These are phyloP conservation scores for Crocodylus rhombifer DNA, from an alignment of 2,797 vertebrate species.

Conservation along the genomic window DNA sequence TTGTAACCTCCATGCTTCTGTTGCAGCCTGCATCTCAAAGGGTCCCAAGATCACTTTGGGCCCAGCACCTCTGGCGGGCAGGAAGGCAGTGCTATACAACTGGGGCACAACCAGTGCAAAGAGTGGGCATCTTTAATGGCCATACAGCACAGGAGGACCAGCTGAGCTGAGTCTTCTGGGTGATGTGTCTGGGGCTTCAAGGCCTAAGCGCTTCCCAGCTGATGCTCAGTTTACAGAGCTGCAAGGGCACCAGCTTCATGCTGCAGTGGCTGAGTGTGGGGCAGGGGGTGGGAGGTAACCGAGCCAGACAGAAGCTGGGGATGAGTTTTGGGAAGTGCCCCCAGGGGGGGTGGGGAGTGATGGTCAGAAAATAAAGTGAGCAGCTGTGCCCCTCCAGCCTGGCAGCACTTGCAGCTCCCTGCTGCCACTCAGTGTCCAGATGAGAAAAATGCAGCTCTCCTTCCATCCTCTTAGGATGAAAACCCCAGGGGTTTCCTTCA, in stretches of 20 bases:
- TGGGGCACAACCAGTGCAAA: too few species aligned
- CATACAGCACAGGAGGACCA: background rate
- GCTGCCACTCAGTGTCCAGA: background rate
- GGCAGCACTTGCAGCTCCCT: background rate
- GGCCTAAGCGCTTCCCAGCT: background rate
- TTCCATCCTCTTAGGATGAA: background rate
- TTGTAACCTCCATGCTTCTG: background rate
- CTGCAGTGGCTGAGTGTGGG: background rate
- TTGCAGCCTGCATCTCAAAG: background rate
- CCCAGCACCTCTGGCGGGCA: background rate
- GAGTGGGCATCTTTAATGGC: too few species aligned
- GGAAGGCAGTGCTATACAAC: background rate
- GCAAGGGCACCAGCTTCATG: background rate
- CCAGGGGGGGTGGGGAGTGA: too few species aligned
- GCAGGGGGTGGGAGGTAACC: background rate
- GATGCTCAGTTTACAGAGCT: background rate
- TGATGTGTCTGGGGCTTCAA: background rate
- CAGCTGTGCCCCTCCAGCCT: background rate
- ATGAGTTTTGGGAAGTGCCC: background rate
- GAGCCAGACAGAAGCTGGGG: background rate
- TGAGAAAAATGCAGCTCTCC: background rate
- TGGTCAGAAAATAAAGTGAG: background rate
- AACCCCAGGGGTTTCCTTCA: background rate
- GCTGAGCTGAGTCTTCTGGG: background rate
- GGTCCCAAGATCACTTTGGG: background rate